Conservation (phyloP, 2,888 invertebrate genomes). For the Parapristionchus giblindavisi region DNA sequence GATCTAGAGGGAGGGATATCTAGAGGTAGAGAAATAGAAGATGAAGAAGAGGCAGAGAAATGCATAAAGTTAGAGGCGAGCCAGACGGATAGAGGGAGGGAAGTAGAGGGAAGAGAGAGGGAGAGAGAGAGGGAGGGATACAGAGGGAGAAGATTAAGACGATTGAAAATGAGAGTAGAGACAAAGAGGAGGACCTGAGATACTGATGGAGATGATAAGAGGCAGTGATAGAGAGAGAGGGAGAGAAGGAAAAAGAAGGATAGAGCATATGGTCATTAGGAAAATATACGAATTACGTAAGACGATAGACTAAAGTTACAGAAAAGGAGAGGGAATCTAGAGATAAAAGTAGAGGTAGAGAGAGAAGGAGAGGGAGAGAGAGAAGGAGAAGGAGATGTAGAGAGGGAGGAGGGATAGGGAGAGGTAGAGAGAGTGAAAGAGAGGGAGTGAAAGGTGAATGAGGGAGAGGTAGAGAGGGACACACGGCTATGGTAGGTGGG, state of each 20-base stretch:
- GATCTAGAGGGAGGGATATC: not conserved
- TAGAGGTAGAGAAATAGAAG: not conserved
- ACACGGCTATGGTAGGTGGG: too few relatives aligned
- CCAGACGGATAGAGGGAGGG: conserved; percentile 18
- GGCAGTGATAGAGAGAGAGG: conserved; percentile 35
- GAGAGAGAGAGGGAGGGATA: conserved; percentile 16
- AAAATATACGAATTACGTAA: not conserved
- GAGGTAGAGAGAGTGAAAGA: not conserved
- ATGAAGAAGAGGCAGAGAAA: conserved; percentile 25
- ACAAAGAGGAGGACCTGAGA: conserved; percentile 14
- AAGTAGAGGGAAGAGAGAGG: not conserved
- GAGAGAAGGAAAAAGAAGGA: conserved; percentile 34
- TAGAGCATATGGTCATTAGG: conserved; percentile 2
- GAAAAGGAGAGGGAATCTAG: conserved; percentile 34
- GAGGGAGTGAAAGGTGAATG: conserved; percentile 17
- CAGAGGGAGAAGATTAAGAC: conserved; percentile 7
- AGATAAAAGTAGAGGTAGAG: conserved; percentile 9
- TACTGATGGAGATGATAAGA: not conserved
- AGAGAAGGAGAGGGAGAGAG: conserved; percentile 30
- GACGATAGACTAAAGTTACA: not conserved
- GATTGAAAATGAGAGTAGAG: conserved; percentile 19
- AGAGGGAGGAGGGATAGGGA: conserved; percentile 11
- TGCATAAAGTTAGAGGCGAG: conserved; percentile 15
- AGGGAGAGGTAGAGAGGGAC: not conserved
- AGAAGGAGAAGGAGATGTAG: conserved; percentile 18